Evolutionary conservation across 2,797 vertebrate species (phyloP), one percentile per base, ranked within the genome.

Genomic region (Eospalax fontanierii): DNA sequence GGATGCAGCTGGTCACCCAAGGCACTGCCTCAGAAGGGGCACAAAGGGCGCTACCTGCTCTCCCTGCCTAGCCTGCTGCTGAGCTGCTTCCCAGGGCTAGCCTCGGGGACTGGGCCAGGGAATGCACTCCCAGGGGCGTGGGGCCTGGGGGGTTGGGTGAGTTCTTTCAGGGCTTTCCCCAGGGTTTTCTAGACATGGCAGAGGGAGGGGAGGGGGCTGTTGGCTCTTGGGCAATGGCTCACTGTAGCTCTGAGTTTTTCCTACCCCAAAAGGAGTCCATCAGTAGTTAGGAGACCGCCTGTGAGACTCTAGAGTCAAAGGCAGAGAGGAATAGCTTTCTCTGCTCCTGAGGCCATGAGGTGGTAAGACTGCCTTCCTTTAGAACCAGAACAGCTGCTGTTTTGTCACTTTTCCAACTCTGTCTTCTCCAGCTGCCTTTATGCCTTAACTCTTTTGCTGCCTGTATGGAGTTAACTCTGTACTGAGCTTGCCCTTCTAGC

Each of bases 321-420:
- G 95, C 96, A 95, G 97, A 98, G 96, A 90, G 93, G 95, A 98
- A 98, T 92, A 97, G 94, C 97, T 97, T 98, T 97, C 97, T 94
- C 96, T 96, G 97, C 96, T 97, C 90, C 97, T 93, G 94, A 0
- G 82, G 73, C 97, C 96, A 80, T 97, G 71, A 75, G 90, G 96
- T 90, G 91, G 79, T 90, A 91, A 91, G 73, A 6, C 61, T 87
- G 80, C 6, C 50, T 70, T 68, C 80, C 91, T 81, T 92, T 80
- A 75, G 95, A 97, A 83, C 61, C 82, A 75, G 96, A 94, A 0
- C 97, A 98, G 98, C 97, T 98, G 98, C 98, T 97, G 97, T 85
- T 96, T 96, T 93, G 96, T 61, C 92, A 95, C 94, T 97, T 97
- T 98, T 96, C 96, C 97, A 98, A 92, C 97, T 96, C 35, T n/a